A percentile compares a stretch with the other conserved stretches of the same genome.
phyloP scores from a whole-genome alignment of 1,140 invertebrate genomes.

The roundworm (Caenorhabditis elegans) region DNA sequence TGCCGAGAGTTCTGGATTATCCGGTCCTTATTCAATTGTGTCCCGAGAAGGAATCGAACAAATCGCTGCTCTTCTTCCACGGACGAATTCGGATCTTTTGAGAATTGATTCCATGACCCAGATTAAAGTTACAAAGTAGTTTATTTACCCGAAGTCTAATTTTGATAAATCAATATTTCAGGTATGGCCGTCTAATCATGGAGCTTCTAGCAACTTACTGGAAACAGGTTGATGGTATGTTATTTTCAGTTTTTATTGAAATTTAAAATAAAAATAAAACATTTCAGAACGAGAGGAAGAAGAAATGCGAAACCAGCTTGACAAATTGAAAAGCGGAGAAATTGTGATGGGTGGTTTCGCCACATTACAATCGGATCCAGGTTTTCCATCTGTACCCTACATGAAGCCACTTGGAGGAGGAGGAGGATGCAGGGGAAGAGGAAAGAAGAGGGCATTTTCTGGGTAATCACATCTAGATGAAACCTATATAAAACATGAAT shows the following conservation, averaged over 20 bases:
- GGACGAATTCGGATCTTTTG: constrained; percentile 57
- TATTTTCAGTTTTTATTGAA: background rate
- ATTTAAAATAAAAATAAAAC: background rate
- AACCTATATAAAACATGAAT: too few species aligned
- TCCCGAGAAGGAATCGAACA: constrained; percentile 52
- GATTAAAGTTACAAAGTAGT: constrained; percentile 45
- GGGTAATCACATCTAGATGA: background rate
- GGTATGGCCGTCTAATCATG: constrained; percentile 48
- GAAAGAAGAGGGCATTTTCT: background rate
- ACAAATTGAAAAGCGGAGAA: constrained; percentile 45
- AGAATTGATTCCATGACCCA: constrained; percentile 53
- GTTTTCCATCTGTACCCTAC: background rate
- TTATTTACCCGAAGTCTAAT: too few species aligned
- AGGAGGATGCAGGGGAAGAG: too few species aligned
- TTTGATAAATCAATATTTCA: too few species aligned
- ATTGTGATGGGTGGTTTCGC: constrained; percentile 44
- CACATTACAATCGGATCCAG: background rate
- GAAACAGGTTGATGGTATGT: constrained; percentile 47
- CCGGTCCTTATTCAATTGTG: constrained; percentile 11
- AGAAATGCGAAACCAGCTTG: constrained; percentile 43
- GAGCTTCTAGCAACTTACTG: constrained; percentile 42
- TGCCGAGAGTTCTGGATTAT: background rate
- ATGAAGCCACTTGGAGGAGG: background rate
- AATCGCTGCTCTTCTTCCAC: constrained; percentile 55
- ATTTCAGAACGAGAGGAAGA: constrained; percentile 35